Evolutionary conservation across 2,888 invertebrate genomes (phyloP).

Genomic region (Trichogramma evanescens): DNA sequence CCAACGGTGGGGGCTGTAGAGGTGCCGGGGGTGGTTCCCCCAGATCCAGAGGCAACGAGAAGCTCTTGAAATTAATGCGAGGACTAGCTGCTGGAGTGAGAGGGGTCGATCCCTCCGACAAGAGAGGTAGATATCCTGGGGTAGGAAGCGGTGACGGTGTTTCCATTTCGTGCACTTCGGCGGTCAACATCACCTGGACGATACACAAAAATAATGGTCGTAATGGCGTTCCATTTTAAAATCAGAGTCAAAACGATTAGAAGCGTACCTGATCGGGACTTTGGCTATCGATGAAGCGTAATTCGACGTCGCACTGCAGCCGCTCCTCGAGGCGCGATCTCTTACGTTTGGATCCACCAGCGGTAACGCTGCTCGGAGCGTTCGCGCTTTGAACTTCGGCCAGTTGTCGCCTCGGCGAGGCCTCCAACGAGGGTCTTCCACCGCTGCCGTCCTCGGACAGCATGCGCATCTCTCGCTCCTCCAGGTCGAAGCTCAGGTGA

Average conservation of each 20-base stretch:
- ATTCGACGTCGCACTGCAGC: conserved; percentile 57
- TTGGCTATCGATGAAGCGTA: conserved; percentile 75
- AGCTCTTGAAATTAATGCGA: conserved; percentile 45
- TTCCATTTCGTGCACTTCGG: conserved; percentile 46
- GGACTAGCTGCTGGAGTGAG: conserved; percentile 42
- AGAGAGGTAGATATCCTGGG: conserved; percentile 41
- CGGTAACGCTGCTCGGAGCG: conserved; percentile 36
- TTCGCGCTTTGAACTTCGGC: conserved; percentile 36
- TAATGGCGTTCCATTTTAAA: neutral
- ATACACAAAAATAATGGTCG: neutral
- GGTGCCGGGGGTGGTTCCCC: conserved; percentile 22
- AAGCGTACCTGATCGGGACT: conserved; percentile 57
- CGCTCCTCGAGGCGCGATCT: conserved; percentile 71
- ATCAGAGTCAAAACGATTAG: neutral
- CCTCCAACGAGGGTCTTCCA: conserved; percentile 45
- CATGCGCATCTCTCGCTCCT: conserved; percentile 79
- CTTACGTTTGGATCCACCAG: conserved; percentile 50
- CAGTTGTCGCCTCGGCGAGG: conserved; percentile 41
- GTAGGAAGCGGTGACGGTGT: conserved; percentile 44
- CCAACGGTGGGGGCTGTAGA: neutral
- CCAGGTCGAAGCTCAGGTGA: conserved; percentile 74
- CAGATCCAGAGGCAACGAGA: conserved; percentile 40
- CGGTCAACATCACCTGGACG: conserved; percentile 45
- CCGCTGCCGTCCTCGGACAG: conserved; percentile 79
- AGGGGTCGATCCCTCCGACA: conserved; percentile 44